Evolutionary conservation across 2,888 invertebrate genomes (phyloP), one percentile per base, ranked within the genome.

Genomic region (Drosophila lacicola): DNA sequence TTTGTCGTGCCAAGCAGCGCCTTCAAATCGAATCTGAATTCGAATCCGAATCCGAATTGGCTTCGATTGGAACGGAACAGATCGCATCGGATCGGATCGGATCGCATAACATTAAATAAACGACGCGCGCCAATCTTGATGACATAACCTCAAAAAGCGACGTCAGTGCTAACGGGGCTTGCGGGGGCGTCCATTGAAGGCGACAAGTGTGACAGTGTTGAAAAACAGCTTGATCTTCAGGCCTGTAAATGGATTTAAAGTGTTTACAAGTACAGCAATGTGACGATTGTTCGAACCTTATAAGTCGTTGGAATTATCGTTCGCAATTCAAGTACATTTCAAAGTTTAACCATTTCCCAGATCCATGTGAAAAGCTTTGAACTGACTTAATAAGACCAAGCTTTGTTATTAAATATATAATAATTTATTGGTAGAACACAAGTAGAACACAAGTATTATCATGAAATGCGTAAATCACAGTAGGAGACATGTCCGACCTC

Each of bases 61-160:
- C 55, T 51, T 36, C 36, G 14, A 47, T 62, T 55, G 55, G n/a
- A 63, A 63, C 63, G 50, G 14, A 44, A 34, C 33, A 33, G 14
- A 56, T 54, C 17, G 17, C 1, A 17, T 17, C 29, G 17, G n/a
- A 13, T 14, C 21, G 25, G 9, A 34, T 65, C 13, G n/a, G 49
- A 29, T 55, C 21, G 57, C 58, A 71, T 65, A 60, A 36, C 51
- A 73, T 55, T 41, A 65, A 41, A 11, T 47, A 6, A 29, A 8
- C 29, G 29, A 8, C 29, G 29, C 29, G 29, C 29, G 29, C 29
- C 29, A 29, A 29, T 29, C 29, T 29, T 54, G 65, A 65, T 70
- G 70, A 81, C 78, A 81, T 78, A 83, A 83, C 45, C 69, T 44
- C 36, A 5, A 21, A 25, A 29, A n/a, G 13, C 37, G 56, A 36